Conservation (phyloP, 2,797 vertebrate species). For the Heterohyrax brucei region DNA sequence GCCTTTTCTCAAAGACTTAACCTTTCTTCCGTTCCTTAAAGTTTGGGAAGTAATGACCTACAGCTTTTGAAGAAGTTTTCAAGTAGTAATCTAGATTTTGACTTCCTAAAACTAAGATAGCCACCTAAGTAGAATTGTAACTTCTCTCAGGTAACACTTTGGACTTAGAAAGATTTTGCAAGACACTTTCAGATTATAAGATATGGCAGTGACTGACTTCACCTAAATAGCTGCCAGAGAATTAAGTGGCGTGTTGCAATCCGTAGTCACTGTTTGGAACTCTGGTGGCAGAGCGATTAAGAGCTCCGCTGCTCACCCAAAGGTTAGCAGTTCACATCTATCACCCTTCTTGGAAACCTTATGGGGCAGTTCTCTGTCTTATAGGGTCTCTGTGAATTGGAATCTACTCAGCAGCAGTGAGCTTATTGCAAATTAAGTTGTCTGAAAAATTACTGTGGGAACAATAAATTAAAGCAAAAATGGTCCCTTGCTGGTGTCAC, state of each 20-base stretch:
- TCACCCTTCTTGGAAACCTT: no score
- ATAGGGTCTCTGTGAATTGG: no score
- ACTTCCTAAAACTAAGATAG: conserved; percentile 42
- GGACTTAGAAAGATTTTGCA: conserved; percentile 58
- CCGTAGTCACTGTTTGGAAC: no score
- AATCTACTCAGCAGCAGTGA: no score
- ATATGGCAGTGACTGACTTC: conserved; percentile 8
- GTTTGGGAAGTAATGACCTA: conserved; percentile 45
- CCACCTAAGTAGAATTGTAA: not conserved
- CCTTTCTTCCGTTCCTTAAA: conserved; percentile 50
- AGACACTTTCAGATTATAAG: conserved; percentile 37
- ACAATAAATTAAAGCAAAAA: conserved; percentile 63
- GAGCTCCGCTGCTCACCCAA: no score
- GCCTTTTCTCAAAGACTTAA: not conserved
- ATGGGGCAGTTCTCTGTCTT: no score
- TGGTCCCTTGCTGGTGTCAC: not conserved
- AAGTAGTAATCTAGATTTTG: conserved; percentile 58
- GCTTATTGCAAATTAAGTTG: conserved; percentile 32
- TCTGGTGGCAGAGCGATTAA: no score
- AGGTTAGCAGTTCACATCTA: no score
- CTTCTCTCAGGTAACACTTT: conserved; percentile 54
- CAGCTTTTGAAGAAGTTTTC: conserved; percentile 64
- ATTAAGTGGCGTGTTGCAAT: not conserved
- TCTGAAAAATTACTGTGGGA: conserved; percentile 25
- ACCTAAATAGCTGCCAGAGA: conserved; percentile 35